These are phyloP conservation scores for Drosophila helvetica DNA, from an alignment of 2,888 invertebrate species.

Conservation along the genomic window DNA sequence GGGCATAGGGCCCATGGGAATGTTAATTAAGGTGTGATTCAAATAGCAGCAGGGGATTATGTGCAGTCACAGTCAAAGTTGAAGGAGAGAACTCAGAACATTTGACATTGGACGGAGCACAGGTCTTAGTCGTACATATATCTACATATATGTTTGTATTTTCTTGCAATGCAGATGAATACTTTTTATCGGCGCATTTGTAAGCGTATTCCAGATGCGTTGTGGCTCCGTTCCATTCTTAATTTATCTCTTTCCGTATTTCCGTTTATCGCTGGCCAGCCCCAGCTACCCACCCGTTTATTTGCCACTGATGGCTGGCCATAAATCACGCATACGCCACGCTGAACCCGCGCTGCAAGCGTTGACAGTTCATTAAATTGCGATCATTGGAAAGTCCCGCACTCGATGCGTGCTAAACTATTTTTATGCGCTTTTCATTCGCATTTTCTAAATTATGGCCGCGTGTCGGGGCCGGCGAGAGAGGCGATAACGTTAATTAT, in stretches of 20 bases:
- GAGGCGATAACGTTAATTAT: constrained; percentile 64
- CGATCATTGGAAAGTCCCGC: constrained; percentile 49
- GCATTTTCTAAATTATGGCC: constrained; percentile 60
- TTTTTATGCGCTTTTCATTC: constrained; percentile 39
- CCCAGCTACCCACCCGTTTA: background rate
- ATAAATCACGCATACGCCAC: constrained; percentile 71
- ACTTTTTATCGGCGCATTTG: no score
- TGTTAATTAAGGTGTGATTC: background rate
- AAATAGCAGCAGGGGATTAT: background rate
- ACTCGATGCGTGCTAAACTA: constrained; percentile 39
- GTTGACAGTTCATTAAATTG: constrained; percentile 75
- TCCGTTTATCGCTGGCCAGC: background rate
- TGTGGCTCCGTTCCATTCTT: background rate
- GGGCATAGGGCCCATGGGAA: background rate
- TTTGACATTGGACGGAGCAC: no score
- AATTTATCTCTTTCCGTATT: background rate
- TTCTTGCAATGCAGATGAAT: no score
- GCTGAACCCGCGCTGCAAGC: constrained; percentile 49
- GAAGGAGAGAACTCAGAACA: no score
- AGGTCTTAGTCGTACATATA: no score
- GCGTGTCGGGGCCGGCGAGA: constrained; percentile 45
- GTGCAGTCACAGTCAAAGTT: no score
- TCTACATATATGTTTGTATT: no score
- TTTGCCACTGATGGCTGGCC: constrained; percentile 32
- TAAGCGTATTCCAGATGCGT: no score